Base-by-base conservation (phyloP, 1,140 invertebrate genomes). In the Pachyrhynchus sulphureomaculatus region DNA sequence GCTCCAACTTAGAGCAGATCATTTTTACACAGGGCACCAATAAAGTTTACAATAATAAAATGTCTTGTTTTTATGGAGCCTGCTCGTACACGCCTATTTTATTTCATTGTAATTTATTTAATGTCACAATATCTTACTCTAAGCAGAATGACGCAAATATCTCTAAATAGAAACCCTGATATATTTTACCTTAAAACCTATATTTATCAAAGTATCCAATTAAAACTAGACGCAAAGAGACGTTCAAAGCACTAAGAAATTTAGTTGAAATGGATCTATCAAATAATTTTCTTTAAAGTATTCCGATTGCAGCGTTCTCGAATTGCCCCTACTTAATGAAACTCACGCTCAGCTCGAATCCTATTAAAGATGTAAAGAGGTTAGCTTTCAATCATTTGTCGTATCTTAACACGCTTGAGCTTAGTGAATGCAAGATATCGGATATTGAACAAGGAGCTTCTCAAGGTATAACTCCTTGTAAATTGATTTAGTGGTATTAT, bases 211-310 rank as follows among this genome's bases (percentile, higher is more conserved):
- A 84, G 59, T 93, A 91, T 72, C 82, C 85, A 59, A 81, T 96
- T 52, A 84, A 83, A 66, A 84, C 85, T 64, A 86, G 95, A 55
- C 88, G 91, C 68, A 84, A 86, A 55, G 81, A 83, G 62, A 87
- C 92, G 2, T 93, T 95, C 73, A 82, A 84, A 20, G 91, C 91
- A 1, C 80, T 96, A 20, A 88, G 88, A 6, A 95, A 95, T 74
- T 78, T 95, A 13, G 90, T 96, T 1, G 92, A 95, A 76, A 78
- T 95, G 62, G 93, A 96, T 79, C 78, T 95, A 1, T 89, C 88
- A 8, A 83, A 88, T 64, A 95, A 96, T 77, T 82, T 86, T 45
- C 78, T 95, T 62, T 83, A 85, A 20, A 77, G 84, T 24, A 82
- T 95, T 64, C 92, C 93, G 1, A 86, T 86, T 9, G 82, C 84